Conservation (phyloP, 2,113 vertebrate genomes). For the Peromyscus leucopus region DNA sequence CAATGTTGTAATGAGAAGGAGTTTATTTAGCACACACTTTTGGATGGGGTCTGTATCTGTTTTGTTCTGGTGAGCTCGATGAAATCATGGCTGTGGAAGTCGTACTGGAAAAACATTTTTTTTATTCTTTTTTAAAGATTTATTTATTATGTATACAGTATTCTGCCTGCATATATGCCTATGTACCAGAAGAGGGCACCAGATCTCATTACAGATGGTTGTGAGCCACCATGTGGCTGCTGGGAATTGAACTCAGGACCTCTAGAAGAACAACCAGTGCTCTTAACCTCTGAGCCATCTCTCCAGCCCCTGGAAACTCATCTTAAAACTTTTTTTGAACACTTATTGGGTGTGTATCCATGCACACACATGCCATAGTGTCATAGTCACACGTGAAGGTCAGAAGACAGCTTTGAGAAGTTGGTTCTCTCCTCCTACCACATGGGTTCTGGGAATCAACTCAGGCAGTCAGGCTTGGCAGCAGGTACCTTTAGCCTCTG, state of each 20-base stretch:
- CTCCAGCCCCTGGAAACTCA: not conserved
- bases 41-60: not conserved
- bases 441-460: not conserved
- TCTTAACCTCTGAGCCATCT: too few species aligned
- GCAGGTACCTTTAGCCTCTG: not conserved
- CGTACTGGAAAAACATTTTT: not conserved
- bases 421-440: not conserved
- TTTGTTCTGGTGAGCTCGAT: not conserved
- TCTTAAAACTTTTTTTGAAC: not conserved
- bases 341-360: not conserved
- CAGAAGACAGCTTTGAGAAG: not conserved
- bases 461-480: not conserved
- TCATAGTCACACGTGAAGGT: not conserved
- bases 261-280: too few species aligned
- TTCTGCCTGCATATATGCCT: too few species aligned
- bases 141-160: too few species aligned
- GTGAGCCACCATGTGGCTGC: too few species aligned
- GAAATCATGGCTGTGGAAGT: not conserved
- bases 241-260: too few species aligned
- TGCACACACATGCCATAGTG: too few species aligned
- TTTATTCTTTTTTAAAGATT: too few species aligned
- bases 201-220: too few species aligned
- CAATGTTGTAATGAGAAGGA: not conserved
- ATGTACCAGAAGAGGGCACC: too few species aligned
- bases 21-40: not conserved